Base-by-base conservation (phyloP, 2,113 vertebrate species). In the Chaetops frenatus region DNA sequence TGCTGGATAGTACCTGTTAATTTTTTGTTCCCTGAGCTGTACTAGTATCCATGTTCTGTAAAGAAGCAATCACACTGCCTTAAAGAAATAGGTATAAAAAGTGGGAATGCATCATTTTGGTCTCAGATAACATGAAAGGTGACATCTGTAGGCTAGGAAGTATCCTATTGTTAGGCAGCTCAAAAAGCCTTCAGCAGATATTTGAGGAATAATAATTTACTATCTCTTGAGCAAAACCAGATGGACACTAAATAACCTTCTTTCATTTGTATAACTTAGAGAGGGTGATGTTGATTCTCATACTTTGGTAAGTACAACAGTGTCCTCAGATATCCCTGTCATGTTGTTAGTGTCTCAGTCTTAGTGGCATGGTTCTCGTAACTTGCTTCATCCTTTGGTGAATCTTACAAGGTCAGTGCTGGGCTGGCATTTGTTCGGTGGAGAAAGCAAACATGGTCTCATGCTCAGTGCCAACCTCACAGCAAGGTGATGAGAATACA, bases 1-100 rank as follows among this genome's bases (percentile, higher is more conserved):
- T 97, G 95, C 93, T 96, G 94, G 95, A 86, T 79, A 90, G 57
- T 53, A 35, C 69, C 86, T 86, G 83, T 76, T 78, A 77, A 78
- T 64, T 51, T 88, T 93, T 94, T 81, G 60, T 80, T 92, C 65
- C 47, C 64, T 64, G 60, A 78, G 56, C 73, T 64, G 36, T 45
- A 10, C 45, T 54, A 54, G 45, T 88, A 51, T 33, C 71, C 10
- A 2, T 38, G 60, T 80, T 82, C 72, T 74, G 24, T 60, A 88
- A 92, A 73, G 60, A 67, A 74, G 76, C 42, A 58, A 36, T 74
- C 64, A 48, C n/a, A 10, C 19, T 57, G 56, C 50, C 51, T 86
- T 92, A 61, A 58, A 53, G 74, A 58, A 53, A 84, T 53, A 84
- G 36, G n/a, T 61, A 38, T 36, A n/a, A 61, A 56, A 91, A 56